Base-by-base conservation (phyloP, 2,113 vertebrate species). In the Calonectris borealis region DNA sequence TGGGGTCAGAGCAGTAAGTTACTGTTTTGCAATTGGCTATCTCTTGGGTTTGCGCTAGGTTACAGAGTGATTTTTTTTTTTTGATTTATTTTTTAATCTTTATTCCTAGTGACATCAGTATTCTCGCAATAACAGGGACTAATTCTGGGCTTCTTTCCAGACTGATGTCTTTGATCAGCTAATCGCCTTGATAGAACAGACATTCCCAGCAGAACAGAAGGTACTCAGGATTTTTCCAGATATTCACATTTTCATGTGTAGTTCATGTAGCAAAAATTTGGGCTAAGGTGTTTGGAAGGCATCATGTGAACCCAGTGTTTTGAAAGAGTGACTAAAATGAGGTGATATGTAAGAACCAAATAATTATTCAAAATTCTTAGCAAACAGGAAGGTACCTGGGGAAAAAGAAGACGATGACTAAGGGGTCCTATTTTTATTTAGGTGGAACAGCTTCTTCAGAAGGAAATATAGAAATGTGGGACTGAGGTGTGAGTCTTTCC, bases 101-200 rank as follows among this genome's bases (percentile, higher is more conserved):
- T 75, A 60, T 92, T 84, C 83, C 65, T 61, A 72, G 54, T 88
- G 90, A 83, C 85, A 88, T 94, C 82, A 83, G 36, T 73, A 21
- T 80, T 92, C 58, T 76, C 49, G 54, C 83, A 87, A 34, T 82
- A 86, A 65, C 25, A 85, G 70, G 76, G 55, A n/a, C 65, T 91
- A 84, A 54, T 21, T 81, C 80, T 89, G 81, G 94, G 90, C 94
- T 57, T 91, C 25, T 87, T 94, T 94, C 95, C 94, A 96, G 83
- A 16, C 48, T 84, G 76, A 55, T 92, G 72, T 79, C 92, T 96
- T 95, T 95, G 95, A 95, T 97, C 92, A 81, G 83, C 69, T 95
- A 88, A 95, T 95, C 16, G 5, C 52, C 85, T 93, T 81, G 69
- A 75, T 78, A 90, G 76, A 91, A 84, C 51, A 86, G 46, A 25